These are phyloP conservation scores for Drosophila ohnishii DNA, from an alignment of 1,140 invertebrate genomes.

Conservation along the genomic window DNA sequence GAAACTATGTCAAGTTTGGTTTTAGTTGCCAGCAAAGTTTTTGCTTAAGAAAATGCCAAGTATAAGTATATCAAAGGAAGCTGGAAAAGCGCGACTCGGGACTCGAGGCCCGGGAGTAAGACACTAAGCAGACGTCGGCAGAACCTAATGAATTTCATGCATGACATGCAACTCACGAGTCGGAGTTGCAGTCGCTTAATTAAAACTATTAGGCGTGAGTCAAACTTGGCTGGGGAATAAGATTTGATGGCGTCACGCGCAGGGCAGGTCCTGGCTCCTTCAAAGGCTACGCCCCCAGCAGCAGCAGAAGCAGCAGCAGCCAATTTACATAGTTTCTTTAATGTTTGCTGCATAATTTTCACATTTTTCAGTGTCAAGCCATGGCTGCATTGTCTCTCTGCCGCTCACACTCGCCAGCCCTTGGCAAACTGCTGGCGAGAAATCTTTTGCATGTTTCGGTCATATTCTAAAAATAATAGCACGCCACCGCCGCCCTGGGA, in stretches of 20 bases:
- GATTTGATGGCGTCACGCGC: conserved; percentile 49
- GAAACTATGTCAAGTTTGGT: conserved; percentile 81
- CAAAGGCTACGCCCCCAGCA: conserved; percentile 27
- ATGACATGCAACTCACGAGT: conserved; percentile 67
- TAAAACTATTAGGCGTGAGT: conserved; percentile 78
- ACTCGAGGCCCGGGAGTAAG: conserved; percentile 9
- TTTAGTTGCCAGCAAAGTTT: conserved; percentile 79
- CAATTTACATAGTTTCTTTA: conserved; percentile 81
- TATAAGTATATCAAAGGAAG: conserved; percentile 72
- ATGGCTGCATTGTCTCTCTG: conserved; percentile 60
- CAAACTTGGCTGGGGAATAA: conserved; percentile 51
- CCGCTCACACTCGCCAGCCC: conserved; percentile 16
- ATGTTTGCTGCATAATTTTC: conserved; percentile 82
- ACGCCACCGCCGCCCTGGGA: conserved; percentile 35
- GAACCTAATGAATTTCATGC: conserved; percentile 79
- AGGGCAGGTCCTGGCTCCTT: not conserved
- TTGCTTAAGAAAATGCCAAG: conserved; percentile 73
- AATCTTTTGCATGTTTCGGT: conserved; percentile 82
- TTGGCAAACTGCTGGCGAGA: conserved; percentile 59
- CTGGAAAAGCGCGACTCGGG: conserved; percentile 23
- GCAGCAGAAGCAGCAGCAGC: conserved; percentile 21
- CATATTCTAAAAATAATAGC: conserved; percentile 82
- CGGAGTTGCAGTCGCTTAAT: conserved; percentile 69
- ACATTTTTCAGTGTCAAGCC: conserved; percentile 82
- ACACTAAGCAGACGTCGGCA: conserved; percentile 60